Conservation (phyloP, 2,797 vertebrate genomes). For the Hozukius guyotensis region DNA sequence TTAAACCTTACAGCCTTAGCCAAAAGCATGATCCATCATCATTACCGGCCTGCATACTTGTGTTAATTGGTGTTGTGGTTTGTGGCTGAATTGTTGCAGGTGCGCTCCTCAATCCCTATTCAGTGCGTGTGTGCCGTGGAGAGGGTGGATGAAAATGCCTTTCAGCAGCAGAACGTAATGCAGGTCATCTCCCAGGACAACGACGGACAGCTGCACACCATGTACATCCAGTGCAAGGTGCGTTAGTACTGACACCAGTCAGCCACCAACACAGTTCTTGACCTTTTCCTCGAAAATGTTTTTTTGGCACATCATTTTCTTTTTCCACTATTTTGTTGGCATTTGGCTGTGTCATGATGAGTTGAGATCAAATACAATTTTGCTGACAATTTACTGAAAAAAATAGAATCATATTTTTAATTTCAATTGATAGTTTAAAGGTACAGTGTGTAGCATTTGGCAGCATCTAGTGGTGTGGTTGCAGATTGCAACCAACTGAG, state of each 20-base stretch:
- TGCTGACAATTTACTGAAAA: background rate
- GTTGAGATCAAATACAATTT: background rate
- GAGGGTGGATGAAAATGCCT: conserved; percentile 91
- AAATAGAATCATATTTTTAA: background rate
- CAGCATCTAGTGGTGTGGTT: no score
- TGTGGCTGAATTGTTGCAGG: conserved; percentile 78
- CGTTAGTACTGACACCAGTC: conserved; percentile 20
- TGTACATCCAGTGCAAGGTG: conserved; percentile 96
- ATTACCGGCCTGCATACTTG: conserved; percentile 22
- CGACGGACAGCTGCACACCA: conserved; percentile 81
- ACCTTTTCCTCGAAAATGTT: background rate
- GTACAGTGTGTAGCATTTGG: no score
- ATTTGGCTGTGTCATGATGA: background rate
- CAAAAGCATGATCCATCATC: conserved; percentile 6
- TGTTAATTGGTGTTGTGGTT: conserved; percentile 59
- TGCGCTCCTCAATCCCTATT: conserved; percentile 83
- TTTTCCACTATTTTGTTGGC: background rate
- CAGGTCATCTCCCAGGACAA: conserved; percentile 89
- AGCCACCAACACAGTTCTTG: conserved; percentile 10
- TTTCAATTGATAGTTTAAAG: background rate
- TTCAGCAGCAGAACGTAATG: conserved; percentile 93
- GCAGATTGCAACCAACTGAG: no score
- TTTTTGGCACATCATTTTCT: background rate
- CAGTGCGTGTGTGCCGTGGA: conserved; percentile 89
- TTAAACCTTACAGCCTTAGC: background rate